Conservation (phyloP, 1,140 invertebrate genomes). For the Carposina sasakii region DNA sequence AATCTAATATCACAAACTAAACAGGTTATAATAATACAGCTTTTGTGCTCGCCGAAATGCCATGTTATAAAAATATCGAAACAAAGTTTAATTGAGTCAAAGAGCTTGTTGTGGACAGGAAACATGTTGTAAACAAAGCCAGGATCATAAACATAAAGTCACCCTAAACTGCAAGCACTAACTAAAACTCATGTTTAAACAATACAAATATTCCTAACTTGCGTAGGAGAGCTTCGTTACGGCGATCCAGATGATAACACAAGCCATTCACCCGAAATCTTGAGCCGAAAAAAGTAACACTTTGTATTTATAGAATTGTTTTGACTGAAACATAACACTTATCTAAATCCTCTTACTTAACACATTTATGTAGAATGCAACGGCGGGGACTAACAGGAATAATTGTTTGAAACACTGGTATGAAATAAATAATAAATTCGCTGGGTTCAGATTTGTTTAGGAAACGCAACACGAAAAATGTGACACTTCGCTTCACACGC, state of each 20-base stretch:
- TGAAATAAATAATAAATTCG: constrained; percentile 68
- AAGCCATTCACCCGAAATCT: constrained; percentile 42
- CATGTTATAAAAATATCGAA: background rate
- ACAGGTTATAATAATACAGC: too few species aligned
- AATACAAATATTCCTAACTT: too few species aligned
- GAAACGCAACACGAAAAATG: too few species aligned
- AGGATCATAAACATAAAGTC: constrained; percentile 35
- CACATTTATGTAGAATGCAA: constrained; percentile 34
- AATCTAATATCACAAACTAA: too few species aligned
- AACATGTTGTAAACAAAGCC: constrained; percentile 60
- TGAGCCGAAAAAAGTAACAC: constrained; percentile 48
- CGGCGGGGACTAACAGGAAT: constrained; percentile 31
- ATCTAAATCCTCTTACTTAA: constrained; percentile 45
- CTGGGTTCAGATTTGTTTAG: constrained; percentile 65
- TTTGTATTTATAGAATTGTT: constrained; percentile 46
- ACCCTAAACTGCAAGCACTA: too few species aligned
- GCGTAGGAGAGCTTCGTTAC: too few species aligned
- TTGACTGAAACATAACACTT: constrained; percentile 53
- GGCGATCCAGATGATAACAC: constrained; percentile 28
- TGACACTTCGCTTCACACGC: constrained; percentile 27
- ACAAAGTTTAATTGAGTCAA: background rate
- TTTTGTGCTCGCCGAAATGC: background rate
- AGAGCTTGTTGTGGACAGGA: constrained; percentile 27
- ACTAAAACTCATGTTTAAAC: too few species aligned
- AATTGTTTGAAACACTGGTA: constrained; percentile 60